A percentile compares a stretch with the other conserved stretches of the same genome.
Conservation (phyloP, 2,113 vertebrate genomes). For the Urocitellus parryii region DNA sequence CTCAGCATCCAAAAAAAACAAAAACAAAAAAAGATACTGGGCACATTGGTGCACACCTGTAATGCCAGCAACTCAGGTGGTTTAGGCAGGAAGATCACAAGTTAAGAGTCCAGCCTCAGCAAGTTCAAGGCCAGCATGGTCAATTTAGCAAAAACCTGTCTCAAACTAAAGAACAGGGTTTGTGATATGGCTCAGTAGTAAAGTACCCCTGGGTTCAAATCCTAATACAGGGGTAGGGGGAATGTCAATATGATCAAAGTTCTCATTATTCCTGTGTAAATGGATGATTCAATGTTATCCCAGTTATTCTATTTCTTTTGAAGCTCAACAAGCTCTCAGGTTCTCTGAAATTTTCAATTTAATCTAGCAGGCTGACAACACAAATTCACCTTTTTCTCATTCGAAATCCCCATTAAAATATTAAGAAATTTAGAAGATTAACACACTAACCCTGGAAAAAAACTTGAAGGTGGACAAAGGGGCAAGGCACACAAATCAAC, state of each 20-base stretch:
- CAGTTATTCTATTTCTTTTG: not conserved
- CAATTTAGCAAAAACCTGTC: no score
- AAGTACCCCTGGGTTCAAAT: no score
- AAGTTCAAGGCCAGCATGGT: no score
- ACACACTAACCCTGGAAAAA: not conserved
- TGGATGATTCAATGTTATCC: not conserved
- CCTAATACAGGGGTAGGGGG: no score
- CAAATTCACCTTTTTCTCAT: not conserved
- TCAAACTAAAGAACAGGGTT: no score
- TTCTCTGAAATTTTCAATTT: conserved; percentile 20
- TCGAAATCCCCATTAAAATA: not conserved
- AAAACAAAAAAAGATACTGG: no score
- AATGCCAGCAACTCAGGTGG: no score
- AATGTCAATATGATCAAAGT: not conserved
- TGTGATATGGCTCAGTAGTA: no score
- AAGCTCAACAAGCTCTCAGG: conserved; percentile 6
- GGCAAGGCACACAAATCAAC: not conserved
- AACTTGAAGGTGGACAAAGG: not conserved
- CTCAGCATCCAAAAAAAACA: no score
- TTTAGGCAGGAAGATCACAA: no score
- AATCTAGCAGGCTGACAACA: not conserved
- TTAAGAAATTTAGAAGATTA: not conserved
- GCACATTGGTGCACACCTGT: no score
- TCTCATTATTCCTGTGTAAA: not conserved
- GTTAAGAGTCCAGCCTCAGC: no score